Evolutionary conservation across 1,140 invertebrate species (phyloP).

Genomic region (Branchinecta lynchi): DNA sequence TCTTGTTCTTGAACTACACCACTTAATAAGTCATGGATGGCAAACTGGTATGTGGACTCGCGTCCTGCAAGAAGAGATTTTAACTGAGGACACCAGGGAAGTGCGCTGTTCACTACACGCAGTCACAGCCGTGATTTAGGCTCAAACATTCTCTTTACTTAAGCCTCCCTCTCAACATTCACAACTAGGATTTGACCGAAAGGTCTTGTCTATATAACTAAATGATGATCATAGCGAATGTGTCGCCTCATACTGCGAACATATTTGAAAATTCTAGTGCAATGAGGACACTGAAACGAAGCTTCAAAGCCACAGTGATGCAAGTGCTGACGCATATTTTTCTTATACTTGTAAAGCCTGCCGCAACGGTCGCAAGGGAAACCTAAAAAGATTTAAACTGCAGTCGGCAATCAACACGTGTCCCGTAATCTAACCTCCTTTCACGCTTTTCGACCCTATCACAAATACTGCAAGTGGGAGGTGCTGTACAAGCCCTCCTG

Average conservation of each 20-base stretch:
- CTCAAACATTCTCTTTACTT: no score
- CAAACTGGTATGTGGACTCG: not conserved
- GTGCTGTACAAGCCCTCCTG: no score
- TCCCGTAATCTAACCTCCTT: no score
- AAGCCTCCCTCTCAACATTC: no score
- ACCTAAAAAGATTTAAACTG: not conserved
- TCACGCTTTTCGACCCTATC: no score
- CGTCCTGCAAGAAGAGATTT: slow-evolving; percentile 2
- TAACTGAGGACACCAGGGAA: not conserved
- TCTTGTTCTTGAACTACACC: not conserved
- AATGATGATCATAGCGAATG: not conserved
- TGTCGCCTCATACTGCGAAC: not conserved
- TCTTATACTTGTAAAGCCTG: slow-evolving; percentile 3
- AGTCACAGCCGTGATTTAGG: no score
- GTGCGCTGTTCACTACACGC: no score
- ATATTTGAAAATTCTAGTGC: slow-evolving; percentile 7
- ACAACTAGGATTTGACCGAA: not conserved
- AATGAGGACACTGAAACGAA: slow-evolving; percentile 10
- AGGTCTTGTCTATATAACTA: not conserved
- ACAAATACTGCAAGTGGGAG: no score
- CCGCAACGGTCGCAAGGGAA: slow-evolving; percentile 1
- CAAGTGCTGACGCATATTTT: slow-evolving; percentile 2
- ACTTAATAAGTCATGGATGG: not conserved
- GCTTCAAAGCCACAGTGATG: not conserved
- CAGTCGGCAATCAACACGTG: not conserved